Base-by-base conservation (phyloP, 2,888 invertebrate genomes). In the Cryptus armator region DNA sequence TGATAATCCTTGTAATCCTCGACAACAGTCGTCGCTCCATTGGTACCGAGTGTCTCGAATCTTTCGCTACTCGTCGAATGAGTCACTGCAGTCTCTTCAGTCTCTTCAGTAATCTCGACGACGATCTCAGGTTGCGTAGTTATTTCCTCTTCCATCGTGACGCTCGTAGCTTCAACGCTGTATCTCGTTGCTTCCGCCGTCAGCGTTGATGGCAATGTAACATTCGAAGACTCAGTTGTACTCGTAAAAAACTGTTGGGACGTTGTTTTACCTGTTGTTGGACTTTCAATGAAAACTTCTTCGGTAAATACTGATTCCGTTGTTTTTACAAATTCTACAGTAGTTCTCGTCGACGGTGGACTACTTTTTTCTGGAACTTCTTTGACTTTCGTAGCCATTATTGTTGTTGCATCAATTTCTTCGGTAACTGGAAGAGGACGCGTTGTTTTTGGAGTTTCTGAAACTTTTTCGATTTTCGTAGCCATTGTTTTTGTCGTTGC, bases 71-170 rank as follows among this genome's bases (percentile, higher is more conserved):
- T 64, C 12, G 72, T 29, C 10, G 53, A 43, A 62, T 16, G 24
- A 6, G 14, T n/a, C 2, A 24, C 66, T 3, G 70, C 32, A 24
- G 83, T 77, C 67, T 82, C 84, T 56, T 83, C 32, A 24, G 83
- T 77, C 67, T 82, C 84, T 56, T 83, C 83, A 10, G 75, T 83
- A 48, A 83, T 79, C 64, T 85, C 85, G 37, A 85, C 71, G n/a
- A 85, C 6, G 43, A 85, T 83, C 51, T 83, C 76, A 12, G 74
- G 46, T 29, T 44, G 24, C n/a, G 67, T 62, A 48, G 62, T 70
- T 10, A 7, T 19, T 56, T 44, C 44, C 46, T 53, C 19, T 44
- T 53, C 14, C 7, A n/a, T 32, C 19, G 12, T 37, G 3, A 3
- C 24, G 51, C n/a, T 71, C 59, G 71, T 67, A 46, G 1, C 29